Conservation (phyloP, 2,113 vertebrate genomes). For the Danio rerio region GRCz12tu NC_133177.1:27098001-27098500, state of each 20-base stretch:
- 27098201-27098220: slow-evolving; percentile 76
- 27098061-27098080: not conserved
- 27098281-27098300: slow-evolving; percentile 66
- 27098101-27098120: slow-evolving; percentile 63
- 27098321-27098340: slow-evolving; percentile 2
- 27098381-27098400: too few relatives aligned
- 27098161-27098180: slow-evolving; percentile 73
- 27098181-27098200: slow-evolving; percentile 78
- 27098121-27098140: slow-evolving; percentile 77
- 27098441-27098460: not conserved
- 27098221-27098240: slow-evolving; percentile 78
- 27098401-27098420: slow-evolving; percentile 59
- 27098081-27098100: slow-evolving; percentile 6
- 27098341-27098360: not conserved
- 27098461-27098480: not conserved
- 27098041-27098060: slow-evolving; percentile 23
- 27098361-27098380: not conserved
- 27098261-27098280: slow-evolving; percentile 63
- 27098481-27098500: not conserved
- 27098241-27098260: slow-evolving; percentile 49
- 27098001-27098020: slow-evolving; percentile 21
- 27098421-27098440: not conserved
- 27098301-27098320: slow-evolving; percentile 56
- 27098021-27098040: slow-evolving; percentile 40
- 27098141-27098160: slow-evolving; percentile 81